phyloP scores from a whole-genome alignment of 2,113 vertebrate species.

The Aspidoscelis tigris region DNA sequence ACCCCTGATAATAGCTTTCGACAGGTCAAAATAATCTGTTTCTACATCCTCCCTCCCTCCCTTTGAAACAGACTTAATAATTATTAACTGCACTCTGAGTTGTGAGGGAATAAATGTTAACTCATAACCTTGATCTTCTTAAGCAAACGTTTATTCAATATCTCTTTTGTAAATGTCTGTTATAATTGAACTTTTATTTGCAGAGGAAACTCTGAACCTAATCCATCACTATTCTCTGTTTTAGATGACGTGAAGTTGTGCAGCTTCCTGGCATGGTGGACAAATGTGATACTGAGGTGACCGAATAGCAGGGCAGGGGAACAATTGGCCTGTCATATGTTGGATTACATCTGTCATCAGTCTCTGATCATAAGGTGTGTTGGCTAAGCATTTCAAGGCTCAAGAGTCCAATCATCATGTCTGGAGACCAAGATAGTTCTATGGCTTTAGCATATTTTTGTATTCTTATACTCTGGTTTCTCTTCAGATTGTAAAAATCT shows the following conservation, averaged over 20 bases:
- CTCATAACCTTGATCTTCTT: slow-evolving; percentile 63
- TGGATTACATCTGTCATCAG: neutral
- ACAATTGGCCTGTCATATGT: neutral
- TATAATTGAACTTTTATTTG: slow-evolving; percentile 42
- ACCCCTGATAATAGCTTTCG: slow-evolving; percentile 51
- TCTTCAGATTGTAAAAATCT: too few relatives aligned
- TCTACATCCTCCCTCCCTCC: neutral
- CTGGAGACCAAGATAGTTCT: too few relatives aligned
- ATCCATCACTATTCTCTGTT: neutral
- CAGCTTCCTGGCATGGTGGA: neutral
- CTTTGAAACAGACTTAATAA: slow-evolving; percentile 60
- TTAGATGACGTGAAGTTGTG: neutral
- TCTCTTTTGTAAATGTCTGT: slow-evolving; percentile 11
- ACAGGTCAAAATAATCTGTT: slow-evolving; percentile 55
- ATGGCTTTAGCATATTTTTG: too few relatives aligned
- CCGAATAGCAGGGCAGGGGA: neutral
- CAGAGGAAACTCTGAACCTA: slow-evolving; percentile 11
- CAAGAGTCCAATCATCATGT: too few relatives aligned
- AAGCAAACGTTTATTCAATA: slow-evolving; percentile 17
- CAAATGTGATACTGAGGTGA: neutral
- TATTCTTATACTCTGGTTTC: too few relatives aligned
- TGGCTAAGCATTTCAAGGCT: too few relatives aligned
- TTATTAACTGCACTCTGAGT: slow-evolving; percentile 63
- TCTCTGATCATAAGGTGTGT: too few relatives aligned
- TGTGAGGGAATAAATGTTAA: slow-evolving; percentile 51